Base-by-base conservation (phyloP, 2,797 vertebrate genomes). In the Diceros bicornis region DNA sequence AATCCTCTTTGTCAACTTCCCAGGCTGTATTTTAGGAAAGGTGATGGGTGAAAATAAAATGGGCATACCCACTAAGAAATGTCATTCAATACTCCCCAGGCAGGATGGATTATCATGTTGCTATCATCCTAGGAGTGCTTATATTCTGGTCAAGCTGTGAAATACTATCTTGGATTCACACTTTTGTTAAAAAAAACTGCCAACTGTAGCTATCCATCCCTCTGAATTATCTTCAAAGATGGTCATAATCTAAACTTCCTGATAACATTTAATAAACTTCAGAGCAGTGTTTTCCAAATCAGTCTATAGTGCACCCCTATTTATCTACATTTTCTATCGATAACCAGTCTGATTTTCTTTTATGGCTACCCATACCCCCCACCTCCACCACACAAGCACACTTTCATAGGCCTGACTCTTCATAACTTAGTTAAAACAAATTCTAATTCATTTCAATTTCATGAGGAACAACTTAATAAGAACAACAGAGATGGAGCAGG, bases 201-300 rank as follows among this genome's bases (percentile, higher is more conserved):
- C 77, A 64, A 72, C 29, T 84, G 7, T 52, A 32, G 57, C 7
- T 47, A 74, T 71, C n/a, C 14, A 16, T 91, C 13, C 2, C 9
- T 92, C 89, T 82, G 27, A 82, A 64, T 89, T 77, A 93, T 82
- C 44, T 64, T 90, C 64, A 90, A 90, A 87, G 32, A 79, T 27
- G 25, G 25, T 68, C 32, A 27, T 32, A 41, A 23, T 77, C 16
- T 77, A 89, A 96, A 71, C 20, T 69, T 83, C 92, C 9, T 25
- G 8, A 37, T 75, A 68, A 86, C 3, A 55, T 55, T 66, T 66
- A 77, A 55, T 82, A 77, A 50, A 41, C 27, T 55, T 93, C 47
- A 69, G 61, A 75, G 13, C 0, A 32, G 6, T 83, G 17, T 79
- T 91, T 88, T 59, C 11, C 27, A 83, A 92, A 64, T 87, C 20